Evolutionary conservation across 2,797 vertebrate genomes (phyloP).

Genomic region (Catharus ustulatus): DNA sequence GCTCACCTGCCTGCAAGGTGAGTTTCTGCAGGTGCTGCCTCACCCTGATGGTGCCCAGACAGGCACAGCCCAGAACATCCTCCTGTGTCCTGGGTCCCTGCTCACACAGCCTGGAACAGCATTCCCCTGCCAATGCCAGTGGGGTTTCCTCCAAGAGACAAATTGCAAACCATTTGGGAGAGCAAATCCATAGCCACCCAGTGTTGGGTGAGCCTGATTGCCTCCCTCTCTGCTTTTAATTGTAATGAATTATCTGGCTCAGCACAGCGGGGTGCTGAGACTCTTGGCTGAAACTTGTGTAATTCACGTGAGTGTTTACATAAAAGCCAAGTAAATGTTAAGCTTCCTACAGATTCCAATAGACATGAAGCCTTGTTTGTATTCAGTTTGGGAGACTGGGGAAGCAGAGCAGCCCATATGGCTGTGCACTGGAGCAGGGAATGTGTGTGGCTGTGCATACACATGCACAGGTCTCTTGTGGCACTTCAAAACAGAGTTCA

Average conservation of each 20-base stretch:
- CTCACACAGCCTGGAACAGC: not conserved
- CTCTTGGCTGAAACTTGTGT: constrained; percentile 46
- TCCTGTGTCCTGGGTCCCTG: accelerated
- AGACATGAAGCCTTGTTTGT: constrained; percentile 14
- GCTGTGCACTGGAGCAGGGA: not conserved
- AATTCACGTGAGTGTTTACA: constrained; percentile 55
- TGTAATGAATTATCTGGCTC: constrained; percentile 34
- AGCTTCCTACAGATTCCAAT: constrained; percentile 45
- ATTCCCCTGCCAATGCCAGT: not conserved
- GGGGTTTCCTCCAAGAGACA: not conserved
- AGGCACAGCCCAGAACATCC: not conserved
- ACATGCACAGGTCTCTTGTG: not conserved
- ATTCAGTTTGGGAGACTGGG: not conserved
- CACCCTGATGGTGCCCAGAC: not conserved
- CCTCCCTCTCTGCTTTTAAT: constrained; percentile 44
- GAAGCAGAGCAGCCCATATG: not conserved
- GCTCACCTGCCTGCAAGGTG: not conserved
- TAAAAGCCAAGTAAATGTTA: constrained; percentile 62
- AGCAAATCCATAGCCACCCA: not conserved
- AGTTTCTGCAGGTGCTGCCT: not conserved
- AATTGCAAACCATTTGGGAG: constrained; percentile 23
- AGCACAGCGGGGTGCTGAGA: not conserved
- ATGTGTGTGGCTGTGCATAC: not conserved
- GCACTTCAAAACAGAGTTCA: not conserved
- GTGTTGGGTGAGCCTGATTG: not conserved